Percentiles rank a stretch among this genome's conserved stretches.
Evolutionary conservation across 92 coral and sea anemone species (phyloP).

Genomic region (Ricordea florida): DNA sequence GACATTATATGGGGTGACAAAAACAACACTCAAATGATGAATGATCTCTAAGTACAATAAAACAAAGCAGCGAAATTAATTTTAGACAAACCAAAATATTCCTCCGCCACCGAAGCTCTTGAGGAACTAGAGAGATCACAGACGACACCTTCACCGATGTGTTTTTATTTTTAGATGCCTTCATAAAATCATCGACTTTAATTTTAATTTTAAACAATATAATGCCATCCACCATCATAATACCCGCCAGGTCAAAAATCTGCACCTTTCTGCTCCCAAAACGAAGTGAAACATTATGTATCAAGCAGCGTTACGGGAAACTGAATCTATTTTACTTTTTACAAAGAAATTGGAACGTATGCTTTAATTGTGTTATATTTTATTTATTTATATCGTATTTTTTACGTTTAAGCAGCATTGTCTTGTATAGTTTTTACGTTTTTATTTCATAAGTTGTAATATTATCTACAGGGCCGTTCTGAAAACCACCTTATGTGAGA

Average conservation of each 20-base stretch:
- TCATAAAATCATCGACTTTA: background rate
- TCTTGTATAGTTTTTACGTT: too few relatives aligned
- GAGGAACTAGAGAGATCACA: background rate
- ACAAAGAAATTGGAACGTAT: too few relatives aligned
- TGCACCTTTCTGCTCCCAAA: conserved; percentile 15
- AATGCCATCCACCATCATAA: background rate
- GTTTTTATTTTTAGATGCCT: background rate
- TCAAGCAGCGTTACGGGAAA: background rate
- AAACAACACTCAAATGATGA: conserved; percentile 9
- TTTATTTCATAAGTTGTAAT: too few relatives aligned
- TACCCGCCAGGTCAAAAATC: conserved; percentile 12
- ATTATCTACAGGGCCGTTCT: too few relatives aligned
- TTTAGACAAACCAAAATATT: conserved; percentile 3
- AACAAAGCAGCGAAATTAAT: conserved; percentile 21
- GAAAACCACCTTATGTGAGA: too few relatives aligned
- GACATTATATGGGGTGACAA: conserved; percentile 30
- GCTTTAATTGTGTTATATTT: too few relatives aligned
- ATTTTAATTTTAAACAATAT: background rate
- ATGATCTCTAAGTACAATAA: conserved; percentile 5
- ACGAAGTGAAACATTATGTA: conserved; percentile 9
- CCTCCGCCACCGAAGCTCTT: background rate
- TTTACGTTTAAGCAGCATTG: too few relatives aligned
- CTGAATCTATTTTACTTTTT: too few relatives aligned
- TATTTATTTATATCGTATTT: too few relatives aligned
- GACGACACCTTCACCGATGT: conserved; percentile 12